Percentiles rank a stretch among this genome's conserved stretches.
phyloP scores from a whole-genome alignment of 2,888 invertebrate species.

The Bembecia ichneumoniformis region DNA sequence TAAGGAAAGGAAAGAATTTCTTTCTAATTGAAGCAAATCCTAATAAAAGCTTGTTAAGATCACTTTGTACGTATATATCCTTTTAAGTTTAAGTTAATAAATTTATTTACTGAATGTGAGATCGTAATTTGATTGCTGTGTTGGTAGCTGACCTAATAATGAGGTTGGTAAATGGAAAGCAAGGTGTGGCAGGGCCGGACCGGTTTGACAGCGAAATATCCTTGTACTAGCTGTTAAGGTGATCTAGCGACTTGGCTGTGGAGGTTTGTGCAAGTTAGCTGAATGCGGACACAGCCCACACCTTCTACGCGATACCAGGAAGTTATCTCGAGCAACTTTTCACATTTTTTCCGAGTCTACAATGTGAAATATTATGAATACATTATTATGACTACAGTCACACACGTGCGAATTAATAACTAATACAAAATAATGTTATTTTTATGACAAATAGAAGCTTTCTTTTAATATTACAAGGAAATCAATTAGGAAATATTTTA shows the following conservation, averaged over 20 bases:
- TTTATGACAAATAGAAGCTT: too few species aligned
- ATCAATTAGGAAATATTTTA: neutral
- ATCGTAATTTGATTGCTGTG: neutral
- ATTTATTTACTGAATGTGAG: too few species aligned
- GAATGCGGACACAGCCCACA: slow-evolving; percentile 66
- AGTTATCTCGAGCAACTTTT: slow-evolving; percentile 23
- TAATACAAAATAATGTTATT: too few species aligned
- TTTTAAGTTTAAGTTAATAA: too few species aligned
- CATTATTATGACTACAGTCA: neutral
- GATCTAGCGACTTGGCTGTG: slow-evolving; percentile 48
- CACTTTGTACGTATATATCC: too few species aligned
- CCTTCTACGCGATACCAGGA: slow-evolving; percentile 42
- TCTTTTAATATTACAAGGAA: neutral
- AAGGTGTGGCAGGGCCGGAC: slow-evolving; percentile 52
- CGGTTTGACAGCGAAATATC: slow-evolving; percentile 51
- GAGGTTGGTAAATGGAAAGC: slow-evolving; percentile 55
- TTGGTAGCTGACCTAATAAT: slow-evolving; percentile 32
- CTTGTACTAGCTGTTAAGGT: slow-evolving; percentile 57
- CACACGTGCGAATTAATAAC: neutral
- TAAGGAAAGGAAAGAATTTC: too few species aligned
- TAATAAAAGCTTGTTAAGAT: too few species aligned
- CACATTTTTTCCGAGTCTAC: neutral
- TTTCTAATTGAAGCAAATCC: too few species aligned
- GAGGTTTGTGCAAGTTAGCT: slow-evolving; percentile 35
- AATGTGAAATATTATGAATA: neutral